Evolutionary conservation across 2,113 vertebrate species (phyloP).

Genomic region (Aleadryas rufinucha): DNA sequence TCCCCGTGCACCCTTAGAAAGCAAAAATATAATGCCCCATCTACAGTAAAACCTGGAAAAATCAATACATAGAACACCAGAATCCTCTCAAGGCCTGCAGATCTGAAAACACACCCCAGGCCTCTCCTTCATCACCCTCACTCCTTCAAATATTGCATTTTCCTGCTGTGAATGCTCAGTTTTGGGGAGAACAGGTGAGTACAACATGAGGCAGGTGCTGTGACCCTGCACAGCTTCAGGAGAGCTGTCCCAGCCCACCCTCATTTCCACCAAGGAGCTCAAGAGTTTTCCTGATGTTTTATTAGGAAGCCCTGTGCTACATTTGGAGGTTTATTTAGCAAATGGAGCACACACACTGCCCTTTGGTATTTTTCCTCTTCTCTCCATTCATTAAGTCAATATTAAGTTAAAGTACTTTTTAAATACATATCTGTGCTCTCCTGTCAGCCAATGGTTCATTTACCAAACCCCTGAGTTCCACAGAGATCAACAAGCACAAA

Average conservation of each 20-base stretch:
- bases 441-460: not conserved
- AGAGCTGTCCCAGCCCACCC: not conserved
- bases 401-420: not conserved
- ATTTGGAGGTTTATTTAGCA: not conserved
- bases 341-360: not conserved
- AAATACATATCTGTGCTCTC: not conserved
- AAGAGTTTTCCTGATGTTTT: not conserved
- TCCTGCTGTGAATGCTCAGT: not conserved
- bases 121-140: not conserved
- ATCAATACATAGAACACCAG: fast-evolving
- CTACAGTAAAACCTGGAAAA: not conserved
- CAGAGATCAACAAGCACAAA: not conserved
- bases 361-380: not conserved
- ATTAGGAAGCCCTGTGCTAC: not conserved
- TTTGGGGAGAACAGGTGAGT: not conserved
- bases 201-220: not conserved
- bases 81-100: not conserved
- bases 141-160: not conserved
- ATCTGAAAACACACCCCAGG: not conserved
- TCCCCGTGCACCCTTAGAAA: not conserved
- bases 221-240: not conserved
- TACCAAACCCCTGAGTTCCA: not conserved
- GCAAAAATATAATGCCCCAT: not conserved
- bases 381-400: not conserved
- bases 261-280: not conserved